These are phyloP conservation scores for Chelonus insularis DNA, from an alignment of 1,140 invertebrate genomes.

Conservation along the genomic window DNA sequence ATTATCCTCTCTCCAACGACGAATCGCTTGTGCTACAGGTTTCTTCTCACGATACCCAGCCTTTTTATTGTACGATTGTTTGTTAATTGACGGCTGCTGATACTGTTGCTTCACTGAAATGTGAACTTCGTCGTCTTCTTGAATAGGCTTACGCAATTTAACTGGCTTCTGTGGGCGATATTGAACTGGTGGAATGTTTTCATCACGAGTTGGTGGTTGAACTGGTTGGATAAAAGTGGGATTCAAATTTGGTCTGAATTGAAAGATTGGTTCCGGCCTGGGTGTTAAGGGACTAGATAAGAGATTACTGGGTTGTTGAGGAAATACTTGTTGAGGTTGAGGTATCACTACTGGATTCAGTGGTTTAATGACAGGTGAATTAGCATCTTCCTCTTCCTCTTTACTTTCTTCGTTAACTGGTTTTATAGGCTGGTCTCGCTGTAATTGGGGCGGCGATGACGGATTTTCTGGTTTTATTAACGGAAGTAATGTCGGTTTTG, in stretches of 20 bases:
- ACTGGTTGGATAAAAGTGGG: constrained; percentile 46
- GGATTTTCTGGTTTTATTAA: constrained; percentile 44
- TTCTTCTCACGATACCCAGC: constrained; percentile 60
- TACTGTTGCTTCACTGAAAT: constrained; percentile 29
- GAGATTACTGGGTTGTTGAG: constrained; percentile 54
- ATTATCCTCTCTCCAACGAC: constrained; percentile 75
- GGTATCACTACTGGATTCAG: constrained; percentile 54
- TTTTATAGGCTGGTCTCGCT: constrained; percentile 34
- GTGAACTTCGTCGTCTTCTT: constrained; percentile 24
- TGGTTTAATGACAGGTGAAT: neutral
- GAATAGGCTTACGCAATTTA: constrained; percentile 32
- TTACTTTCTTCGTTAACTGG: constrained; percentile 23
- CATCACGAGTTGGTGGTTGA: constrained; percentile 36
- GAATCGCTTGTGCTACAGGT: constrained; percentile 68
- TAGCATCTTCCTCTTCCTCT: constrained; percentile 20
- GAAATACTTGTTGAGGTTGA: constrained; percentile 57
- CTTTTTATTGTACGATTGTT: constrained; percentile 21
- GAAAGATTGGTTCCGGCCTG: constrained; percentile 49
- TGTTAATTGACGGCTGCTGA: constrained; percentile 20
- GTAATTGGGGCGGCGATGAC: constrained; percentile 47
- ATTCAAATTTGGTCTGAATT: constrained; percentile 48
- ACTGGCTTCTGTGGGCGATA: constrained; percentile 39
- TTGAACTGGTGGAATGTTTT: constrained; percentile 39
- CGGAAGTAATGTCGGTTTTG: constrained; percentile 34
- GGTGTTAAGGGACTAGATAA: constrained; percentile 42